Evolutionary conservation across 2,113 vertebrate species (phyloP).

Genomic region (Hassar affinis): DNA sequence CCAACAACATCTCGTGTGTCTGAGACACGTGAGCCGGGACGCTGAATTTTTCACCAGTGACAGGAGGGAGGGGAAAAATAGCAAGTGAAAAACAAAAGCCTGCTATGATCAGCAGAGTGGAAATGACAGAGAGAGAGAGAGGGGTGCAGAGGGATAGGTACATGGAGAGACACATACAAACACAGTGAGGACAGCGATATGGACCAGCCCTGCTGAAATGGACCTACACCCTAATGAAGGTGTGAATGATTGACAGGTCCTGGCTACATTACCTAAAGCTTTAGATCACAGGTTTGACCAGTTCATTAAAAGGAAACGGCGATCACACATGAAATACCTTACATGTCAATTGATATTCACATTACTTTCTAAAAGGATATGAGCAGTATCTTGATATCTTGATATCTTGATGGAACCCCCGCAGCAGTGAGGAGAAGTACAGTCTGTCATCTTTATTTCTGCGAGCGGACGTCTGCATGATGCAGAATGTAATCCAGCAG

Average conservation of each 20-base stretch:
- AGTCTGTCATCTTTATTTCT: neutral
- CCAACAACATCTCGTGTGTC: slow-evolving; percentile 5
- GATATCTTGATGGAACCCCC: neutral
- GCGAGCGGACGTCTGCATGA: neutral
- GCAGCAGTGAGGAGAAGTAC: neutral
- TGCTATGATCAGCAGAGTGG: slow-evolving; percentile 8
- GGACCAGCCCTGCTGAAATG: neutral
- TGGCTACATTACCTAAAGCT: neutral
- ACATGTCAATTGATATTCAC: neutral
- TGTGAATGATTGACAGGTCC: neutral
- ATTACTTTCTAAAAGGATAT: too few relatives aligned
- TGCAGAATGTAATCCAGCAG: neutral
- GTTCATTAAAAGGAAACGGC: neutral
- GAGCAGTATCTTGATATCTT: too few relatives aligned
- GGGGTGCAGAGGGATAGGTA: slow-evolving; percentile 1
- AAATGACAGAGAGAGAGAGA: slow-evolving; percentile 16
- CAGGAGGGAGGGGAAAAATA: neutral
- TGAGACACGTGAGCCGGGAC: neutral
- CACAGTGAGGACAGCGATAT: neutral
- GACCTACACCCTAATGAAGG: neutral
- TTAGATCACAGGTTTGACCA: neutral
- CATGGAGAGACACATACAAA: neutral
- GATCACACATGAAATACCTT: neutral
- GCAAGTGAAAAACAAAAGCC: slow-evolving; percentile 26
- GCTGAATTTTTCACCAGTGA: slow-evolving; percentile 13